These are phyloP conservation scores for Bubo bubo DNA, from an alignment of 2,113 vertebrate species.

Conservation along the genomic window DNA sequence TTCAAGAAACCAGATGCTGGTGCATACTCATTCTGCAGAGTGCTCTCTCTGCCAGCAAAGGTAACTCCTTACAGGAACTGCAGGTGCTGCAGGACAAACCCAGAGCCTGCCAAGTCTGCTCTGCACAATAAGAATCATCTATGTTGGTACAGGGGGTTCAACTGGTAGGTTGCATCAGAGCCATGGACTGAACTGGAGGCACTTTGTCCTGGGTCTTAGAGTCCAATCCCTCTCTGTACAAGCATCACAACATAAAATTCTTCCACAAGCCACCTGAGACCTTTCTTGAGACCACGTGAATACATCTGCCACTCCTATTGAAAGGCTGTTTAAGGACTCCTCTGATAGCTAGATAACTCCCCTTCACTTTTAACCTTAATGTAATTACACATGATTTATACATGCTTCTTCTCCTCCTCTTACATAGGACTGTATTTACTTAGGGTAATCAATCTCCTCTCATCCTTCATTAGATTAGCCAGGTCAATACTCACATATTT, in stretches of 20 bases:
- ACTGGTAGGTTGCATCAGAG: background rate
- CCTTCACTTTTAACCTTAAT: constrained; percentile 1
- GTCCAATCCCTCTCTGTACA: background rate
- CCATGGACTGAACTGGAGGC: accelerated
- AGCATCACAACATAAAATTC: background rate
- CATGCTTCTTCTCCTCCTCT: background rate
- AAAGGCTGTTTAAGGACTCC: background rate
- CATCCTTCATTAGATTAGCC: constrained; percentile 49
- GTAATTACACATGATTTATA: background rate
- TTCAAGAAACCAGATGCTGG: background rate
- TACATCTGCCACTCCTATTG: background rate
- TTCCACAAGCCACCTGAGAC: background rate
- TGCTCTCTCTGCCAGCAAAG: background rate
- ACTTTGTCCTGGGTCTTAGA: background rate
- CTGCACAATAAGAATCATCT: background rate
- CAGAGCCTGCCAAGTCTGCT: background rate
- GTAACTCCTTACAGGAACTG: background rate
- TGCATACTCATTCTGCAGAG: background rate
- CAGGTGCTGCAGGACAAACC: background rate
- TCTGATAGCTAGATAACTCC: background rate
- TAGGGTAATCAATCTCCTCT: constrained; percentile 25
- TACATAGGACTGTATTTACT: background rate
- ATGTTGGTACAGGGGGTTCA: background rate
- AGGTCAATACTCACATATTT: constrained; percentile 43
- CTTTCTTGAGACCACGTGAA: background rate